A percentile compares a stretch with the other conserved stretches of the same genome.
phyloP scores from a whole-genome alignment of 2,888 invertebrate species.

The Homarus gammarus region DNA sequence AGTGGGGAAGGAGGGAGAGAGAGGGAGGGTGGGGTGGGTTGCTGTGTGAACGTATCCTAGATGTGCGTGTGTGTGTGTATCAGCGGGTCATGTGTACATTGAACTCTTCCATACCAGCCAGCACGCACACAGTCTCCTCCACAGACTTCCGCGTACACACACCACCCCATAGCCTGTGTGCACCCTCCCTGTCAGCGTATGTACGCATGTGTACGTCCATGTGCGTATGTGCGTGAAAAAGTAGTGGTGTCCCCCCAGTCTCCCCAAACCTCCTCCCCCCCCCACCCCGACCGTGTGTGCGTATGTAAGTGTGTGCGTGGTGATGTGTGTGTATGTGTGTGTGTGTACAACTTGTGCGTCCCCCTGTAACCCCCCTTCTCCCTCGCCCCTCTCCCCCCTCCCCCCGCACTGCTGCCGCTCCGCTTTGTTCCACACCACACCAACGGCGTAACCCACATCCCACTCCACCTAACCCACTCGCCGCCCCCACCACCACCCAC shows the following conservation, averaged over 20 bases:
- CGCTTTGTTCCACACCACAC: slow-evolving; percentile 66
- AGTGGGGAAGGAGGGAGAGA: not conserved
- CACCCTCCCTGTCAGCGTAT: slow-evolving; percentile 30
- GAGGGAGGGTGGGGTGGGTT: slow-evolving; percentile 8
- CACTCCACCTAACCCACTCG: slow-evolving; percentile 50
- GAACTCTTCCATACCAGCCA: slow-evolving; percentile 5
- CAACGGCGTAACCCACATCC: slow-evolving; percentile 56
- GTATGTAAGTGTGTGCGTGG: slow-evolving; percentile 35
- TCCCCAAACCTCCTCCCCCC: slow-evolving; percentile 5
- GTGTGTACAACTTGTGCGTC: slow-evolving; percentile 69
- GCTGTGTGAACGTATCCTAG: slow-evolving; percentile 51
- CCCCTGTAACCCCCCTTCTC: slow-evolving; percentile 46
- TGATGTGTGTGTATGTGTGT: slow-evolving; percentile 46
- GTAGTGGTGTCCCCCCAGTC: slow-evolving; percentile 17
- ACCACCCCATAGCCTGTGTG: slow-evolving; percentile 7
- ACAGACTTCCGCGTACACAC: slow-evolving; percentile 2
- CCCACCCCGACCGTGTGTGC: slow-evolving; percentile 31
- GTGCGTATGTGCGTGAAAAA: slow-evolving; percentile 55
- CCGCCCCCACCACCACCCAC: slow-evolving; percentile 32
- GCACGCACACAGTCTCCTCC: slow-evolving; percentile 9
- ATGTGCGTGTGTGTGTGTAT: slow-evolving; percentile 49
- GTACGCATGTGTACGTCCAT: slow-evolving; percentile 25
- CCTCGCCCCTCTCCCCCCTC: slow-evolving; percentile 26
- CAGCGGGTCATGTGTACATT: slow-evolving; percentile 36
- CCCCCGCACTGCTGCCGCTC: slow-evolving; percentile 65